Evolutionary conservation across 2,113 vertebrate genomes (phyloP), one percentile per base, ranked within the genome.

Genomic region (Mus spicilegus): DNA sequence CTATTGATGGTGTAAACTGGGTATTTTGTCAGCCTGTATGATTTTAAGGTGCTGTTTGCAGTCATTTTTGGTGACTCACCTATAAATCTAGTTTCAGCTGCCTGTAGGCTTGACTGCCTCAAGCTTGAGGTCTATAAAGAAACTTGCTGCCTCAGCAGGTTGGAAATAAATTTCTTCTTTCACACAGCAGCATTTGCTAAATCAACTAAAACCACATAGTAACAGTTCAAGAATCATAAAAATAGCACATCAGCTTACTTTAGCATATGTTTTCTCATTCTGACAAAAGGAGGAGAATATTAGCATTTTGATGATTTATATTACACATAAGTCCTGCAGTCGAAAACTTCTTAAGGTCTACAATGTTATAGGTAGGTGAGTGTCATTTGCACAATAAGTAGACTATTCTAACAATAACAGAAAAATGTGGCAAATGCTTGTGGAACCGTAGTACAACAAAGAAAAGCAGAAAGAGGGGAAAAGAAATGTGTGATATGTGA

Each of bases 161-260:
- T 98, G 93, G 94, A 98, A 97, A 95, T 95, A 95, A 89, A 90
- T 97, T 96, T 33, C 87, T 75, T 46, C 5, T 95, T 17, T 96
- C 70, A 87, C 84, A 93, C 73, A 96, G 80, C 87, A 97, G 90
- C 88, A 89, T 26, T 89, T 97, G 70, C 91, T 97, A 51, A 95
- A 56, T 89, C 87, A 69, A 93, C 89, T 96, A 97, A 97, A 98
- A 95, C 93, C 95, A 19, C 42, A 30, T 51, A 86, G 30, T 78
- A 82, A 63, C 80, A 95, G 51, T 96, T 97, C 46, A 96, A 49
- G 20, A 97, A 17, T 24, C 93, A 49, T 96, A 96, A 98, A 96
- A 73, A 42, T 77, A 94, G 95, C 90, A 94, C 78, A 81, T 46
- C 54, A 93, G 91, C 67, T 93, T 93, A 39, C 93, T 93, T 87